Base-by-base conservation (phyloP, 23 tunicate species). In the Phallusia fumigata region DNA sequence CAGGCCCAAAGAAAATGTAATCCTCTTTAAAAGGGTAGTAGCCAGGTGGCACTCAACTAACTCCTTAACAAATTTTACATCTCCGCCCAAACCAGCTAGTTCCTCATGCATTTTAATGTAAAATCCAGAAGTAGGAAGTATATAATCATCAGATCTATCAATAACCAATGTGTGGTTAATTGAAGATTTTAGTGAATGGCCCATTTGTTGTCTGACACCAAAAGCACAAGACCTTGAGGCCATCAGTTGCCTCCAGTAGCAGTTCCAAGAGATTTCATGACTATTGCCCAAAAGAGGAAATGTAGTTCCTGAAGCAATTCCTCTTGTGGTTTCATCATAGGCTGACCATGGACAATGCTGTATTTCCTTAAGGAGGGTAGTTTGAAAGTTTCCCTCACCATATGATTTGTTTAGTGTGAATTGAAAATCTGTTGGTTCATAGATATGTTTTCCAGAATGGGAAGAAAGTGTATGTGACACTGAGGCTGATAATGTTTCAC, bases 111-210 rank as follows among this genome's bases (percentile, higher is more conserved):
- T 78, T 64, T 89, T 94, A 24, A 94, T 21, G 31, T 72, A 74
- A 36, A 24, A 36, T 18, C 98, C 98, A 18, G 30, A 34, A 10
- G n/a, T 83, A 33, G 98, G 98, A 12, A 94, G 64, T 28, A 94
- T 86, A 19, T 77, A 44, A 31, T 82, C 79, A 83, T 94, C 90
- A 18, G 83, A 78, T 34, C 80, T 75, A 77, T 89, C 94, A 34
- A 85, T 36, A 10, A 82, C 76, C 80, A 94, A 50, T 0, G 94
- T 51, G 79, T 94, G 98, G 16, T 83, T 26, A 3, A 94, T 28
- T 26, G 98, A 86, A 0, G 98, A 86, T 77, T 94, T 94, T n/a
- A 86, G 36, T 30, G 94, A 78, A 31, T 94, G 94, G 8, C 94
- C 98, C 73, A 89, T 80, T 32, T 89, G 86, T 76, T 79, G 53